A percentile compares a stretch with the other conserved stretches of the same genome.
Conservation (phyloP, 2,888 invertebrate genomes). For the Melanostoma scalare region DNA sequence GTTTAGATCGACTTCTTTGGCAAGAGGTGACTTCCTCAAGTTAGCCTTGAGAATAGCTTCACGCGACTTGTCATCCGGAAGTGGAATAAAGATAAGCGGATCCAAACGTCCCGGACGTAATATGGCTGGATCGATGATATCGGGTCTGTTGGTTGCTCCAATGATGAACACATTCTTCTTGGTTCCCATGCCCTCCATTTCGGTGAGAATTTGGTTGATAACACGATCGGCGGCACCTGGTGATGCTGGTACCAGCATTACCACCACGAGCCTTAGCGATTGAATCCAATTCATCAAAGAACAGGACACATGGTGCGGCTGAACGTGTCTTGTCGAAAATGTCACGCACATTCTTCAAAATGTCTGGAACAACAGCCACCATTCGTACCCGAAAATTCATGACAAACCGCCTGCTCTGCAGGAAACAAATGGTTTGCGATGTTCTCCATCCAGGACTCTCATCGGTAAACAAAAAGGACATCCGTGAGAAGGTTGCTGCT, state of each 20-base stretch:
- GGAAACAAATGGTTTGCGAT: slow-evolving; percentile 99
- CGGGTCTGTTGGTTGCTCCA: slow-evolving; percentile 96
- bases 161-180: slow-evolving; percentile 99
- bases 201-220: slow-evolving; percentile 99
- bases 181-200: slow-evolving; percentile 99
- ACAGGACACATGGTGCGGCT: slow-evolving; percentile 99
- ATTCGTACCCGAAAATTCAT: slow-evolving; percentile 99
- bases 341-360: slow-evolving; percentile 92
- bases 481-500: slow-evolving; percentile 97
- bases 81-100: slow-evolving; percentile 99
- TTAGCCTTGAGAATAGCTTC: slow-evolving; percentile 98
- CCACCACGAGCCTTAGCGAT: slow-evolving; percentile 99
- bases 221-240: slow-evolving; percentile 95
- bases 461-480: slow-evolving; percentile 97
- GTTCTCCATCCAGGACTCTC: slow-evolving; percentile 98
- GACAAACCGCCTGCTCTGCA: slow-evolving; percentile 98
- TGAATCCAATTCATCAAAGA: slow-evolving; percentile 99
- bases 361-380: slow-evolving; percentile 88
- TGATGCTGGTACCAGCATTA: slow-evolving; percentile 93
- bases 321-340: slow-evolving; percentile 99
- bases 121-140: slow-evolving; percentile 99
- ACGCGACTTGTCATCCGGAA: slow-evolving; percentile 99
- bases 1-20: slow-evolving; percentile 95
- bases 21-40: slow-evolving; percentile 97
- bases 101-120: slow-evolving; percentile 98